Conservation (phyloP, 1,140 invertebrate genomes). For the Maniola jurtina region DNA sequence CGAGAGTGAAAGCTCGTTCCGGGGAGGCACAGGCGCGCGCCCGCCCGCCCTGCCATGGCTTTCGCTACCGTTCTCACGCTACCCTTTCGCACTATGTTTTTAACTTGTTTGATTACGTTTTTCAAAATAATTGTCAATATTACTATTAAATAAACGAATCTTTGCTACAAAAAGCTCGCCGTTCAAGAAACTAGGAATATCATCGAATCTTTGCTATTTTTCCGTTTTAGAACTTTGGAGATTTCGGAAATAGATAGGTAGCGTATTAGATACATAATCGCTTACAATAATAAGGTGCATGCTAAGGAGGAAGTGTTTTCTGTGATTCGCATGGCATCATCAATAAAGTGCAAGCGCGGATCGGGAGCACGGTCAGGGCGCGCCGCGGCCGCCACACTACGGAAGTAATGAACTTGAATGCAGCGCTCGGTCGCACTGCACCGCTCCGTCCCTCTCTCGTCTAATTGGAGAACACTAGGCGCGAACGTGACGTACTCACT, state of each 20-base stretch:
- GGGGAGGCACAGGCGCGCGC: conserved; percentile 54
- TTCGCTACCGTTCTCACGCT: conserved; percentile 71
- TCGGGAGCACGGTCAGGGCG: conserved; percentile 69
- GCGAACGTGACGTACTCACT: conserved; percentile 73
- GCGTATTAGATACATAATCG: not conserved
- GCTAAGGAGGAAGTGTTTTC: conserved; percentile 15
- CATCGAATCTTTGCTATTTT: no score
- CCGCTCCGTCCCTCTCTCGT: conserved; percentile 62
- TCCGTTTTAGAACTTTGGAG: not conserved
- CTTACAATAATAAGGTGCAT: conserved; percentile 9
- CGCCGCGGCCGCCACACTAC: conserved; percentile 64
- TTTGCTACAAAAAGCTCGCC: no score
- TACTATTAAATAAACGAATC: not conserved
- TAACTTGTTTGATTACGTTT: conserved; percentile 51
- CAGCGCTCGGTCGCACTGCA: conserved; percentile 60
- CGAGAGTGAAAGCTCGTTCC: conserved; percentile 77
- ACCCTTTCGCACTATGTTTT: conserved; percentile 53
- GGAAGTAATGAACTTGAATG: conserved; percentile 78
- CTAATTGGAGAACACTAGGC: conserved; percentile 57
- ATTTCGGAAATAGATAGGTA: not conserved
- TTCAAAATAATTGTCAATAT: not conserved
- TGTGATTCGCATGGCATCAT: conserved; percentile 28
- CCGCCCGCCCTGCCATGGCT: conserved; percentile 69
- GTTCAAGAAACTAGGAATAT: no score
- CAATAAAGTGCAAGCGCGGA: conserved; percentile 46